These are phyloP conservation scores for Esox lucius DNA, from an alignment of 2,797 vertebrate genomes.

Conservation along the genomic window DNA sequence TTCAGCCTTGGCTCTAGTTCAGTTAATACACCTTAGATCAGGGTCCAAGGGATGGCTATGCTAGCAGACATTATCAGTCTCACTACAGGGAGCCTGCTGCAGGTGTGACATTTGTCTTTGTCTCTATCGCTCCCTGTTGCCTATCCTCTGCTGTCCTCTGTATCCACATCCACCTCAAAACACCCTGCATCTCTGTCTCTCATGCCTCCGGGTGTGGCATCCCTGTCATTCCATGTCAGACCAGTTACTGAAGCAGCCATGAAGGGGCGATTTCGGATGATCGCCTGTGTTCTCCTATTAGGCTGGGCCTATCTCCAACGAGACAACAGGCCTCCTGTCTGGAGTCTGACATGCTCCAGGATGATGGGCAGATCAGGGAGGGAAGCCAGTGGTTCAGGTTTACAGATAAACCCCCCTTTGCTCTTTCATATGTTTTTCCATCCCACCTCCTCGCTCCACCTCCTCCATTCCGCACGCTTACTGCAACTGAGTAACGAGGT, in stretches of 20 bases:
- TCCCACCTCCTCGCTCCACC: not conserved
- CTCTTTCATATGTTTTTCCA: slow-evolving; percentile 7
- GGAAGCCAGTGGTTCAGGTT: slow-evolving; percentile 7
- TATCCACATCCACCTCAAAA: not conserved
- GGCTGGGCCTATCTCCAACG: not conserved
- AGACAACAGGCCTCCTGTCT: not conserved
- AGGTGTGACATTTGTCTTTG: not conserved
- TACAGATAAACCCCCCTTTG: not conserved
- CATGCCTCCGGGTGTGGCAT: not conserved
- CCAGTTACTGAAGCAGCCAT: not conserved
- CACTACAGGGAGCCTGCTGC: not conserved
- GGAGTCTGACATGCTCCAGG: not conserved
- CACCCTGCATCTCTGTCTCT: slow-evolving; percentile 1
- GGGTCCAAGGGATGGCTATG: not conserved
- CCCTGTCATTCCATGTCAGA: not conserved
- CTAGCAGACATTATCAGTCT: not conserved
- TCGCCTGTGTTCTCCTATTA: not conserved
- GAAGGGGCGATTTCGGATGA: not conserved
- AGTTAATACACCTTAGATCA: not conserved
- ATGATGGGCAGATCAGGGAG: slow-evolving; percentile 12
- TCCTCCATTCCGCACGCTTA: not conserved
- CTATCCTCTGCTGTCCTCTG: not conserved
- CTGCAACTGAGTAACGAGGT: slow-evolving; percentile 6
- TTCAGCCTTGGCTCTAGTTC: too few relatives aligned
- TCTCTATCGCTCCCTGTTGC: not conserved